Conservation (phyloP, 2,797 vertebrate species). For the Bucorvus abyssinicus region DNA sequence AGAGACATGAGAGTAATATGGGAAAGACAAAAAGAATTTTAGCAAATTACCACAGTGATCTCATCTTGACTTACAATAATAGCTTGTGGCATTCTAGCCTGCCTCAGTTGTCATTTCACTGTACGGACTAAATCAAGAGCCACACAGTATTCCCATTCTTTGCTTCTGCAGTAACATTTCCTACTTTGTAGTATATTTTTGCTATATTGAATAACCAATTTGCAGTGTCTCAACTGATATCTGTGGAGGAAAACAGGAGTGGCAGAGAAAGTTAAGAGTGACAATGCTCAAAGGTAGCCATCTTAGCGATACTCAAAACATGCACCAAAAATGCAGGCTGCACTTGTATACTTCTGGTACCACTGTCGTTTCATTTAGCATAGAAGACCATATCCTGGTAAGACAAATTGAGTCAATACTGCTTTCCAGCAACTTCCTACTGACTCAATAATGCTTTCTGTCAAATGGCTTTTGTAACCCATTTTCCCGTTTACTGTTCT, state of each 20-base stretch:
- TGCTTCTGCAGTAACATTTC: slow-evolving; percentile 2
- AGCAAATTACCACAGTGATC: background rate
- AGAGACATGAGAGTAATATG: background rate
- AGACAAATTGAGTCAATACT: background rate
- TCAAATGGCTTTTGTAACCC: background rate
- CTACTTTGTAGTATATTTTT: background rate
- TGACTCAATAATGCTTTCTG: background rate
- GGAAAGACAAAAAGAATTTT: slow-evolving; percentile 7
- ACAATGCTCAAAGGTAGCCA: background rate
- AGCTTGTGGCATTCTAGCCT: background rate
- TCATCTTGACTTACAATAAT: slow-evolving; percentile 4
- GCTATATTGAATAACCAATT: background rate
- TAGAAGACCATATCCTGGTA: background rate
- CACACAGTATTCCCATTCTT: slow-evolving; percentile 24
- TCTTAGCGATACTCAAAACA: background rate
- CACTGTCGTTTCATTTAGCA: background rate
- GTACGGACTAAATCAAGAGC: background rate
- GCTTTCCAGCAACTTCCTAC: background rate
- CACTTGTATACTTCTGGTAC: background rate
- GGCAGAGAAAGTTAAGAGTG: background rate
- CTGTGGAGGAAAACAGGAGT: background rate
- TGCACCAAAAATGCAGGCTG: background rate
- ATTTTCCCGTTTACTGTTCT: background rate
- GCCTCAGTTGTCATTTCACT: background rate
- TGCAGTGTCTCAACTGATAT: background rate